phyloP scores from a whole-genome alignment of 2,797 vertebrate genomes.

The Phylloscopus collybita region DNA sequence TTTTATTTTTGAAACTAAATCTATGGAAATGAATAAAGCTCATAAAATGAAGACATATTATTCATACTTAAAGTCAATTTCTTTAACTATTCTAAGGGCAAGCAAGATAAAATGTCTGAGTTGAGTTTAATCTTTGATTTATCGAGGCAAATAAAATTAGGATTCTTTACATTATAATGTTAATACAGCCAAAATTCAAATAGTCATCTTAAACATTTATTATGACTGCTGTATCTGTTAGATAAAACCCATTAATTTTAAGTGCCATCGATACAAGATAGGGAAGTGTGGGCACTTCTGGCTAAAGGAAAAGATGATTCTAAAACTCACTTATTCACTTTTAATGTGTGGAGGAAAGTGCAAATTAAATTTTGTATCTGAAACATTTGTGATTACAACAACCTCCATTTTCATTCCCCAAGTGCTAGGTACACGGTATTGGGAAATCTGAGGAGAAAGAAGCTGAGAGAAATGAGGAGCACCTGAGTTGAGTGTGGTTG shows the following conservation, averaged over 20 bases:
- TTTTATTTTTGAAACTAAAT: conserved; percentile 21
- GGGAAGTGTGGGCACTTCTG: not conserved
- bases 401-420: not conserved
- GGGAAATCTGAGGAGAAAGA: not conserved
- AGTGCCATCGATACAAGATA: not conserved
- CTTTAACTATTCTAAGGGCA: not conserved
- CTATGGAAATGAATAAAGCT: not conserved
- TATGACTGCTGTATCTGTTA: conserved; percentile 8
- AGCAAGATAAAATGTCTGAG: conserved; percentile 3
- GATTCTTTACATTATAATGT: conserved; percentile 14
- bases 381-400: not conserved
- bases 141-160: not conserved
- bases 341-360: not conserved
- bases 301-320: not conserved
- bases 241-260: conserved; percentile 43
- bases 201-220: conserved; percentile 18
- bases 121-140: conserved; percentile 1
- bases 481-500: not conserved
- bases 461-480: not conserved
- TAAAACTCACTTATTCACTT: not conserved
- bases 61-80: not conserved
- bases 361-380: conserved; percentile 27
- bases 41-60: not conserved
- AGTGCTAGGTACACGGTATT: not conserved
- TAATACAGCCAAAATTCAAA: conserved; percentile 13